Evolutionary conservation across 2,113 vertebrate species (phyloP).

Genomic region (Equus przewalskii): DNA sequence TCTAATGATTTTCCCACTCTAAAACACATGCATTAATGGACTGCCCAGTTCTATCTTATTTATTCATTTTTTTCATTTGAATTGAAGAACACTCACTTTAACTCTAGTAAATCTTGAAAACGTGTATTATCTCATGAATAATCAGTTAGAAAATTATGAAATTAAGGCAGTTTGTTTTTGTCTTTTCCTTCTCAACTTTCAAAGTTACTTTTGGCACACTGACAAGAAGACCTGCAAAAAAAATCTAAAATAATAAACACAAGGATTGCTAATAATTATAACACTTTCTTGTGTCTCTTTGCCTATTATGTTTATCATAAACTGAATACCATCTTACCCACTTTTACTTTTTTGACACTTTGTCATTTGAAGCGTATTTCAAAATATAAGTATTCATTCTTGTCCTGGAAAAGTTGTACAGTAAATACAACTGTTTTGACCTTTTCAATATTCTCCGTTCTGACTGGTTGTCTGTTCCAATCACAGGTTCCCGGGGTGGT

Average conservation of each 20-base stretch:
- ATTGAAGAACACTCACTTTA: constrained; percentile 75
- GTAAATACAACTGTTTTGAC: constrained; percentile 84
- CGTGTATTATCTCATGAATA: constrained; percentile 61
- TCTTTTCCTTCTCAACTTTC: constrained; percentile 5
- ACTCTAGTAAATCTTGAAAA: constrained; percentile 72
- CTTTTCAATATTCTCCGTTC: constrained; percentile 88
- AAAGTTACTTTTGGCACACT: not conserved
- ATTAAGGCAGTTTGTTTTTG: constrained; percentile 5
- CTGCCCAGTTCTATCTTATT: constrained; percentile 60
- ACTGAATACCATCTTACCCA: not conserved
- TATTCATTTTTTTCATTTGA: constrained; percentile 66
- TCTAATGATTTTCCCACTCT: constrained; percentile 40
- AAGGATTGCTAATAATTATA: not conserved
- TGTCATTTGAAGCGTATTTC: constrained; percentile 75
- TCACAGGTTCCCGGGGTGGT: constrained; percentile 82
- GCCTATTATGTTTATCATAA: not conserved
- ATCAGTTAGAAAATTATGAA: constrained; percentile 67
- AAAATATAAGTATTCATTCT: constrained; percentile 73
- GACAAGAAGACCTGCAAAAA: not conserved
- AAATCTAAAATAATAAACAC: not conserved
- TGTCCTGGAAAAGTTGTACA: constrained; percentile 77
- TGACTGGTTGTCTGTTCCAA: constrained; percentile 87
- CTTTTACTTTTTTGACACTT: constrained; percentile 63
- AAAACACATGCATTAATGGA: constrained; percentile 58
- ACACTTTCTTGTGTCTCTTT: not conserved